Evolutionary conservation across 2,888 invertebrate species (phyloP), one percentile per base, ranked within the genome.

Genomic region (Lasioglossum leucozonium): DNA sequence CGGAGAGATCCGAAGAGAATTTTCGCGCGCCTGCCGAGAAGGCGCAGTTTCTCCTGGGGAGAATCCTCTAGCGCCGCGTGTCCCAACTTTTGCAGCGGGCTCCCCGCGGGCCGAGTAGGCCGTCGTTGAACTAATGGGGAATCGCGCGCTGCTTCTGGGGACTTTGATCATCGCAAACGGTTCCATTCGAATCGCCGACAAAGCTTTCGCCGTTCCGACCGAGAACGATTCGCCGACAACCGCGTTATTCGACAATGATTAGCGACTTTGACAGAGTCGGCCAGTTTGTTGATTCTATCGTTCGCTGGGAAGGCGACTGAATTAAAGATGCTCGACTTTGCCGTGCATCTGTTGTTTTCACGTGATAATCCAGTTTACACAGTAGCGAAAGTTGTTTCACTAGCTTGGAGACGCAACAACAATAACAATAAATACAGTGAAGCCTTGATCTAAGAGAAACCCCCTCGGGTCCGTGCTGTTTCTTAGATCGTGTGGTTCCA

Each of bases 81-180:
- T 72, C 76, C 80, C 86, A 8, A 22, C 65, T 58, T 78, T 65
- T 81, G 74, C 86, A 74, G 37, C 69, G 30, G 55, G 78, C 13
- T 58, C 58, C 26, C 58, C 13, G 58, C 58, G 58, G 58, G 47
- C 6, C 58, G 26, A 55, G 58, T 16, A 47, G 58, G 16, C 58
- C 58, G 26, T 58, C 58, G 58, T 58, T 30, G 11, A 26, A 58
- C 26, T 58, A 58, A 71, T 40, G 69, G 77, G 82, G 76, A 76
- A 81, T 69, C 67, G 78, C 62, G 72, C 76, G 69, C 51, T 76
- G 80, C 78, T 83, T 78, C n/a, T 79, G 73, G 69, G 77, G 85
- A 87, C 58, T 81, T 74, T 80, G 62, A 77, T 72, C 82, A 42
- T 77, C 65, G 69, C 26, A 6, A 58, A 58, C 13, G 26, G 58